Evolutionary conservation across 1,140 invertebrate genomes (phyloP).

Genomic region (Andrena cerasifolii): DNA sequence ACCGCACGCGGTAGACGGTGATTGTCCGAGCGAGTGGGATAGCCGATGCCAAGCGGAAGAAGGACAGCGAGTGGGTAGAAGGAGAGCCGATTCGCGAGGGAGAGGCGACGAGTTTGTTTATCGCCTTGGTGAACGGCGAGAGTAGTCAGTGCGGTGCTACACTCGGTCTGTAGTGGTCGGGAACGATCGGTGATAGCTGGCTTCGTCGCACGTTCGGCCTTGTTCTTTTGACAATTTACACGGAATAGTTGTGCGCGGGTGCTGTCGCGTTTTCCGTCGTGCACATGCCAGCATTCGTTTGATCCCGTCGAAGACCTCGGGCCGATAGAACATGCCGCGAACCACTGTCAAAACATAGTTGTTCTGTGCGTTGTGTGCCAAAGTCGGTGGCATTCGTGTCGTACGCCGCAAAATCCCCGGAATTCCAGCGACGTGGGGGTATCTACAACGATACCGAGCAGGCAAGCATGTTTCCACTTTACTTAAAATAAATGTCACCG

Average conservation of each 20-base stretch:
- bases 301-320: slow-evolving; percentile 20
- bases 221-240: slow-evolving; percentile 48
- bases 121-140: slow-evolving; percentile 76
- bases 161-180: slow-evolving; percentile 70
- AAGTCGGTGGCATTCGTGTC: slow-evolving; percentile 33
- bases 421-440: slow-evolving; percentile 32
- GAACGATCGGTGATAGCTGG: slow-evolving; percentile 59
- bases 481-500: background rate
- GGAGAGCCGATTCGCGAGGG: slow-evolving; percentile 57
- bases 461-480: slow-evolving; percentile 32
- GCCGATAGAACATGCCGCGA: slow-evolving; percentile 57
- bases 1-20: slow-evolving; percentile 11
- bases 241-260: slow-evolving; percentile 51
- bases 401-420: background rate
- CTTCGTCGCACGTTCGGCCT: slow-evolving; percentile 45
- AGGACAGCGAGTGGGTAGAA: slow-evolving; percentile 25
- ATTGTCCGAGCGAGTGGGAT: slow-evolving; percentile 13
- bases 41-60: background rate
- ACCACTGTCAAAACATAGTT: slow-evolving; percentile 46
- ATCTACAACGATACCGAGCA: slow-evolving; percentile 6
- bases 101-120: slow-evolving; percentile 80
- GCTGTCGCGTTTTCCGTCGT: slow-evolving; percentile 23
- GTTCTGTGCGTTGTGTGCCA: slow-evolving; percentile 26
- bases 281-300: slow-evolving; percentile 33
- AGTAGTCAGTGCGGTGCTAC: slow-evolving; percentile 78